Evolutionary conservation across 2,888 invertebrate genomes (phyloP).

Genomic region (Aphidius colemani): DNA sequence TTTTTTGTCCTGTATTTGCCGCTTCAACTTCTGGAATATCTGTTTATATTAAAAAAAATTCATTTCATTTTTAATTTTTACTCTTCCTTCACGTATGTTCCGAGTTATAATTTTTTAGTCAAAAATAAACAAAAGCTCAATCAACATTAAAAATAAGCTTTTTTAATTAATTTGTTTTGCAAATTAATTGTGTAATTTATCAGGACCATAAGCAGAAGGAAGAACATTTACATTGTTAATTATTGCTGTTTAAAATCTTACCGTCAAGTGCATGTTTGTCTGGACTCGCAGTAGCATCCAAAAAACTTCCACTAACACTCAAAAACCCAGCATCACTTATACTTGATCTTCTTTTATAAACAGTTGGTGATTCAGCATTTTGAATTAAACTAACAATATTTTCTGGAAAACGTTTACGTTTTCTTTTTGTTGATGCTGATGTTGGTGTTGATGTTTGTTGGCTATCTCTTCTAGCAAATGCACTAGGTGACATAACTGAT

Average conservation of each 20-base stretch:
- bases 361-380: slow-evolving; percentile 62
- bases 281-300: slow-evolving; percentile 86
- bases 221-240: slow-evolving; percentile 28
- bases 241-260: slow-evolving; percentile 31
- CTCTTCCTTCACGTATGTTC: slow-evolving; percentile 50
- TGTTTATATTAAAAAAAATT: slow-evolving; percentile 44
- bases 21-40: slow-evolving; percentile 63
- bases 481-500: slow-evolving; percentile 60
- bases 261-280: slow-evolving; percentile 65
- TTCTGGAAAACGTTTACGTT: slow-evolving; percentile 79
- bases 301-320: slow-evolving; percentile 84
- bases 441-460: slow-evolving; percentile 62
- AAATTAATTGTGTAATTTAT: slow-evolving; percentile 3
- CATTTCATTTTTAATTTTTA: slow-evolving; percentile 32
- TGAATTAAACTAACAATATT: slow-evolving; percentile 66
- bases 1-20: slow-evolving; percentile 67
- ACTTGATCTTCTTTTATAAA: slow-evolving; percentile 82
- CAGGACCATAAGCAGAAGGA: slow-evolving; percentile 44
- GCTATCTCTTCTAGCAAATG: slow-evolving; percentile 64
- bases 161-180: background rate
- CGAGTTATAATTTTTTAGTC: slow-evolving; percentile 30
- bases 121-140: too few species aligned
- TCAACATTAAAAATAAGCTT: too few species aligned
- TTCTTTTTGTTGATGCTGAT: slow-evolving; percentile 68
- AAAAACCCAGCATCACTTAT: slow-evolving; percentile 84